Conservation (phyloP, 2,797 vertebrate species). For the Sphaeramia orbicularis region DNA sequence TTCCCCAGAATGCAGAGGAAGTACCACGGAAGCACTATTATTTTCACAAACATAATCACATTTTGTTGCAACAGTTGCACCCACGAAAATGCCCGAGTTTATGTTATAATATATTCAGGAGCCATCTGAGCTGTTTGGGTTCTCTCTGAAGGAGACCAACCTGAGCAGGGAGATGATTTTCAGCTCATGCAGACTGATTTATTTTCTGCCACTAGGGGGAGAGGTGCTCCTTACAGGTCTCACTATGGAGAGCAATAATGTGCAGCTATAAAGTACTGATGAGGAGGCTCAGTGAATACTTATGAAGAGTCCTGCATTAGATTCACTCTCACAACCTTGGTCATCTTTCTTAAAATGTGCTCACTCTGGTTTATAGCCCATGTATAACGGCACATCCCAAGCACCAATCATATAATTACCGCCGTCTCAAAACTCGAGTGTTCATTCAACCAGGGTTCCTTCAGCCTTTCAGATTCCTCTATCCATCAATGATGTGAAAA, state of each 20-base stretch:
- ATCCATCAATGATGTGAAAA: constrained; percentile 84
- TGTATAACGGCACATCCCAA: constrained; percentile 69
- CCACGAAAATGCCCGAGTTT: constrained; percentile 41
- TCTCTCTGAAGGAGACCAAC: constrained; percentile 23
- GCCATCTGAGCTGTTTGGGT: constrained; percentile 37
- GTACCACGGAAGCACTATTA: constrained; percentile 80
- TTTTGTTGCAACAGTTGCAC: constrained; percentile 70
- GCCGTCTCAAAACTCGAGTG: constrained; percentile 73
- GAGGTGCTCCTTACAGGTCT: constrained; percentile 69
- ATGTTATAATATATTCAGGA: constrained; percentile 60
- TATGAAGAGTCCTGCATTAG: constrained; percentile 66
- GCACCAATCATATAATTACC: constrained; percentile 77
- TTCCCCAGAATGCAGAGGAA: constrained; percentile 86
- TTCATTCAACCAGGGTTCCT: constrained; percentile 69
- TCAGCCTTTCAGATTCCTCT: constrained; percentile 74
- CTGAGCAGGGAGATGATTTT: constrained; percentile 49
- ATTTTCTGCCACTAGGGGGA: constrained; percentile 83
- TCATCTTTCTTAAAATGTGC: constrained; percentile 68
- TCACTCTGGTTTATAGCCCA: constrained; percentile 67
- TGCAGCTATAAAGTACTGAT: constrained; percentile 71
- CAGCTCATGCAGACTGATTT: constrained; percentile 45
- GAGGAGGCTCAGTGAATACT: constrained; percentile 72
- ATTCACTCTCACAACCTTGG: constrained; percentile 68
- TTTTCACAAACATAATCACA: constrained; percentile 87
- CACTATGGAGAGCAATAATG: constrained; percentile 56